Evolutionary conservation across 2,888 invertebrate species (phyloP), one percentile per base, ranked within the genome.

Genomic region (Cantharis rustica): DNA sequence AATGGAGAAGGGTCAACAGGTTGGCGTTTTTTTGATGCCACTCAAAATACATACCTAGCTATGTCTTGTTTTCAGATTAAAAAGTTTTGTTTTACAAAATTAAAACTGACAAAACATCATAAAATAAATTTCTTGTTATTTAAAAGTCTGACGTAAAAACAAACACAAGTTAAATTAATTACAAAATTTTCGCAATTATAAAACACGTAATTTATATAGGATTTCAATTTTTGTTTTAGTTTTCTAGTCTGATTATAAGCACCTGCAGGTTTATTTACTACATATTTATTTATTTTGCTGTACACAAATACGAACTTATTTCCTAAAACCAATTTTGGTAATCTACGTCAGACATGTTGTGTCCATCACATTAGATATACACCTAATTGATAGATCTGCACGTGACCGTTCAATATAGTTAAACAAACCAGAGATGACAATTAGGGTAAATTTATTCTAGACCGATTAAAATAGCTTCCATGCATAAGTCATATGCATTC

Each of bases 341-440:
- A 73, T 47, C 61, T 61, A 61, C 11, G 17, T 13, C 80, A 82
- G 84, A 82, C 84, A 83, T 81, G 83, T 84, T 84, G 83, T 83
- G 82, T 82, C 81, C 82, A 83, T 82, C 82, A 82, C 83, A 83
- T 83, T 79, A 82, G 80, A 80, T 78, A 80, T 80, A 83, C 82
- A 81, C 80, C 16, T 84, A 85, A 85, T 84, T 84, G 84, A 84
- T 84, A 83, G 84, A 83, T 83, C 82, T 80, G 76, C 83, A 82
- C 83, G 83, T 83, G 83, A 82, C 80, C 78, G 79, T 80, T 79
- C 80, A 80, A 80, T 80, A 81, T 82, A 81, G 83, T 84, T 84
- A 84, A 82, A 82, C 83, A 81, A 82, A 85, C 83, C 84, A 82
- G 84, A 82, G 82, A 83, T 83, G 82, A 83, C 79, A 79, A 79